Evolutionary conservation across 2,113 vertebrate genomes (phyloP).

Genomic region (Dasyprocta punctata): DNA sequence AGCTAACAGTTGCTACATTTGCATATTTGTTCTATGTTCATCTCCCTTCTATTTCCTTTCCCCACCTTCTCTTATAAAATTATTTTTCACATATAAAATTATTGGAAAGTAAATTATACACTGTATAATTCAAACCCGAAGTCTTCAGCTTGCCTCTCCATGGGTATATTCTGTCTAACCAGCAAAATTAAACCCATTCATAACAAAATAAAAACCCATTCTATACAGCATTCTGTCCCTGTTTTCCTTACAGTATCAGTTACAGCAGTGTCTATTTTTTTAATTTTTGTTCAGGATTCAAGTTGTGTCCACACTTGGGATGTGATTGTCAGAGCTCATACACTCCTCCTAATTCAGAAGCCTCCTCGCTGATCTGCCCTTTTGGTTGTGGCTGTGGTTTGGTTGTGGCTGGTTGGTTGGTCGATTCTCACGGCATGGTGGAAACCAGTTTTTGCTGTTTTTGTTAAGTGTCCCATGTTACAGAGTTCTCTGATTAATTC

Average conservation of each 20-base stretch:
- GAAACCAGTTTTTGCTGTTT: background rate
- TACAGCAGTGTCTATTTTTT: background rate
- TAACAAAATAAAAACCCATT: background rate
- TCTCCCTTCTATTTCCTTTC: background rate
- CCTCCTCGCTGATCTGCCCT: accelerated
- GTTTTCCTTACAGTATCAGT: background rate
- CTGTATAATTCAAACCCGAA: background rate
- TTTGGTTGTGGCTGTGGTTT: background rate
- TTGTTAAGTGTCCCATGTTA: background rate
- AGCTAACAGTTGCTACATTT: background rate
- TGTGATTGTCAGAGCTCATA: background rate
- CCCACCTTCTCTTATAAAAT: background rate
- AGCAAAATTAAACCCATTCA: background rate
- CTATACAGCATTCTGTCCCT: background rate
- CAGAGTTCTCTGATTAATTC: background rate
- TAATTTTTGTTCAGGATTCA: background rate
- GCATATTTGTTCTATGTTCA: background rate
- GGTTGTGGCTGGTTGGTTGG: background rate
- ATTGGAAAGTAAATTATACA: background rate
- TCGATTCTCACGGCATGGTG: background rate
- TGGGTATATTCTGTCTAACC: background rate
- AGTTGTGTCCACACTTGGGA: background rate
- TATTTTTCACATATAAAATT: background rate
- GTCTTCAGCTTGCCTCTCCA: background rate
- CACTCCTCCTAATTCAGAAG: background rate